These are phyloP conservation scores for Ciconia boyciana DNA, from an alignment of 2,113 vertebrate genomes.

Conservation along the genomic window DNA sequence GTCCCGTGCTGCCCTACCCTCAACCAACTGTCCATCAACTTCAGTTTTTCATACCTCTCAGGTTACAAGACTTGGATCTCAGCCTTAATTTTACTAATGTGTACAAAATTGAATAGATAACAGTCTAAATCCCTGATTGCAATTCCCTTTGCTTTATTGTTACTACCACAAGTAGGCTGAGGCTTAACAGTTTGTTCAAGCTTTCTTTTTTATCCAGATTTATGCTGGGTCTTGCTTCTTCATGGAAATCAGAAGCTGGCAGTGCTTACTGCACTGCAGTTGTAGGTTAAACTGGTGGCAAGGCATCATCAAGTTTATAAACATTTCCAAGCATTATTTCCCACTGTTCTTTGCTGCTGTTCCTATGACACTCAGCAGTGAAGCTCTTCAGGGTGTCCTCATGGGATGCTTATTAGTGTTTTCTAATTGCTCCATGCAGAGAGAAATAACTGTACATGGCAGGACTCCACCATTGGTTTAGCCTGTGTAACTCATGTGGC, in stretches of 20 bases:
- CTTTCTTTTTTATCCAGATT: background rate
- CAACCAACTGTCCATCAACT: background rate
- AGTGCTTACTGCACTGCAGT: background rate
- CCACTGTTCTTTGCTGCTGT: background rate
- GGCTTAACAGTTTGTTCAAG: background rate
- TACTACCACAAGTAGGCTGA: background rate
- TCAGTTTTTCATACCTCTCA: background rate
- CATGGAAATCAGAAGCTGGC: background rate
- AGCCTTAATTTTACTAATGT: background rate
- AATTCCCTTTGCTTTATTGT: background rate
- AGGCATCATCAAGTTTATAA: background rate
- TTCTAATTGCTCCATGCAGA: slow-evolving; percentile 5
- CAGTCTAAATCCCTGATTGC: background rate
- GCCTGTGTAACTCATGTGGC: background rate
- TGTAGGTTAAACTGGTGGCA: background rate
- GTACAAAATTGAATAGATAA: background rate
- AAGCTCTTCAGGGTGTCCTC: background rate
- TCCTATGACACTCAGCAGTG: background rate
- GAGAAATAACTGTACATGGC: background rate
- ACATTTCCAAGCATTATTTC: background rate
- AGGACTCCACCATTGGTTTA: background rate
- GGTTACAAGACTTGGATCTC: background rate
- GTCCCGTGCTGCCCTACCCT: background rate
- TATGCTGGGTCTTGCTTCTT: background rate
- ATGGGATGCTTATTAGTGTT: background rate